Percentiles rank a stretch among this genome's conserved stretches.
Conservation (phyloP, 2,797 vertebrate species). For the Chaetodon trifasciatus region DNA sequence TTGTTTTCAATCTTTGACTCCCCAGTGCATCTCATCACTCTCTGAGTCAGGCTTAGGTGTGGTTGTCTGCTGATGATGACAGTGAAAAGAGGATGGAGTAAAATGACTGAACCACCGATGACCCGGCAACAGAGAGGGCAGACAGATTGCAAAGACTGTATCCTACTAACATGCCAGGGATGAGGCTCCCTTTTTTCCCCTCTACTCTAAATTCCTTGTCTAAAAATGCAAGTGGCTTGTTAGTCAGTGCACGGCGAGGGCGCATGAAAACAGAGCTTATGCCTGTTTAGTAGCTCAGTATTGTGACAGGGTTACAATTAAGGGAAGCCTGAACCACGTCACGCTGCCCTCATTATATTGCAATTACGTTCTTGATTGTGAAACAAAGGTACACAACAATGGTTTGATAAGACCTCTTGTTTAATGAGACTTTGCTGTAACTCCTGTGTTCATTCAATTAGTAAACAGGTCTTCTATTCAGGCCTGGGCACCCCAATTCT, state of each 20-base stretch:
- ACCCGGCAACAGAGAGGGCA: slow-evolving; percentile 28
- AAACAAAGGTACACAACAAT: slow-evolving; percentile 80
- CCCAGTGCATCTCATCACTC: slow-evolving; percentile 19
- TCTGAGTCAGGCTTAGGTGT: slow-evolving; percentile 41
- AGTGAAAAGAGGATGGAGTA: slow-evolving; percentile 46
- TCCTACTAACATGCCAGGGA: slow-evolving; percentile 61
- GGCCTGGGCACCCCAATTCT: slow-evolving; percentile 70
- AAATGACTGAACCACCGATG: slow-evolving; percentile 54
- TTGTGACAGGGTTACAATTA: slow-evolving; percentile 68
- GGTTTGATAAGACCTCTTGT: slow-evolving; percentile 79
- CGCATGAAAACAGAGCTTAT: slow-evolving; percentile 29
- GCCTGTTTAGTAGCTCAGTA: slow-evolving; percentile 57
- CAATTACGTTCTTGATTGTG: slow-evolving; percentile 75
- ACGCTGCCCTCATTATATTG: slow-evolving; percentile 73
- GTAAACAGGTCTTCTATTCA: slow-evolving; percentile 85
- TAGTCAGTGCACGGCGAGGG: slow-evolving; percentile 18
- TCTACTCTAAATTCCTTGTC: slow-evolving; percentile 13
- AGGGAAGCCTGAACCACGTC: slow-evolving; percentile 64
- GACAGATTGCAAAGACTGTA: slow-evolving; percentile 63
- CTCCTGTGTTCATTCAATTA: slow-evolving; percentile 84
- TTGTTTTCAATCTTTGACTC: slow-evolving; percentile 36
- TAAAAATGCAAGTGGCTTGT: slow-evolving; percentile 31
- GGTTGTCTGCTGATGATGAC: slow-evolving; percentile 26
- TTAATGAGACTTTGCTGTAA: slow-evolving; percentile 84
- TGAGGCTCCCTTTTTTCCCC: slow-evolving; percentile 36